A percentile compares a stretch with the other conserved stretches of the same genome.
Conservation (phyloP, 2,888 invertebrate species). For the Rhamphomyia laevipes region DNA sequence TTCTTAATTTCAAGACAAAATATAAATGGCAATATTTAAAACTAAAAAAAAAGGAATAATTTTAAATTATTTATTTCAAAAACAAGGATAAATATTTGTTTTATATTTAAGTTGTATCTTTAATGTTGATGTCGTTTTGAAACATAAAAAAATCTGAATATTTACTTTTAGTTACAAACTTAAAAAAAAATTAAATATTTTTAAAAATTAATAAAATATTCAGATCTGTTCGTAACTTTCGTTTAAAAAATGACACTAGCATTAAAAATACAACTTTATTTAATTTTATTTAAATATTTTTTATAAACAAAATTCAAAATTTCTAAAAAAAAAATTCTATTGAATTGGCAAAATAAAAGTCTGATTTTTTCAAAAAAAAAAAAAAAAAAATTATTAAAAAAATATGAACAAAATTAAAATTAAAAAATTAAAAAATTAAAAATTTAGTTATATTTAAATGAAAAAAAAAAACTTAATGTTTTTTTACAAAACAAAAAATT, state of each 20-base stretch:
- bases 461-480: background rate
- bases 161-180: background rate
- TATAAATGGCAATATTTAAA: too few relatives aligned
- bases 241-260: too few relatives aligned
- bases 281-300: background rate
- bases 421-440: background rate
- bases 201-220: too few relatives aligned
- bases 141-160: background rate
- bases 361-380: background rate
- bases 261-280: background rate
- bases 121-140: too few relatives aligned
- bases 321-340: background rate
- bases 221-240: too few relatives aligned
- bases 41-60: background rate
- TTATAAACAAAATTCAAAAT: too few relatives aligned
- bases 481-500: background rate
- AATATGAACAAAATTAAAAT: background rate
- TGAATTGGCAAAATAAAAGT: background rate
- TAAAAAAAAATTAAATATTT: too few relatives aligned
- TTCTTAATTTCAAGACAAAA: too few relatives aligned
- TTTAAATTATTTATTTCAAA: background rate
- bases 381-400: background rate
- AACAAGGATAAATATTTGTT: too few relatives aligned
- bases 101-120: too few relatives aligned
- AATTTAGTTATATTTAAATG: background rate